A percentile compares a stretch with the other conserved stretches of the same genome.
These are phyloP conservation scores for Brachyopa scutellaris DNA, from an alignment of 2,888 invertebrate genomes.

Conservation along the genomic window DNA sequence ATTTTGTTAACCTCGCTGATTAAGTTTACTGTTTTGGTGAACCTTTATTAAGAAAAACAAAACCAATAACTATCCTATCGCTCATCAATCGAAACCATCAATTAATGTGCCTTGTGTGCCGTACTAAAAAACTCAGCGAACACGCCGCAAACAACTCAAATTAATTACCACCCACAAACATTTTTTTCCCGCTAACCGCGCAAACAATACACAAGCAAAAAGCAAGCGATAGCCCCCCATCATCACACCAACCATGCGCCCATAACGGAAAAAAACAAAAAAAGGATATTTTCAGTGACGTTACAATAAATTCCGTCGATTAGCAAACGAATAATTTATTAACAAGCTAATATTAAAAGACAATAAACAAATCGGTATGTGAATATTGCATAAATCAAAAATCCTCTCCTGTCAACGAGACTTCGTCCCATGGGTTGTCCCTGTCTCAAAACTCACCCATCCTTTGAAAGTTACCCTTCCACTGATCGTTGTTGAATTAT, in stretches of 20 bases:
- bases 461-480: slow-evolving; percentile 31
- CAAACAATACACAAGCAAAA: neutral
- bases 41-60: neutral
- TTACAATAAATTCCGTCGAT: slow-evolving; percentile 55
- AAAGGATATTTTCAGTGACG: slow-evolving; percentile 28
- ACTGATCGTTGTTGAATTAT: slow-evolving; percentile 54
- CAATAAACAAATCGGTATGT: slow-evolving; percentile 65
- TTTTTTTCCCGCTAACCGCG: neutral
- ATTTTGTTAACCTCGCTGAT: slow-evolving; percentile 37
- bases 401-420: slow-evolving; percentile 38
- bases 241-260: neutral
- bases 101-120: slow-evolving; percentile 50
- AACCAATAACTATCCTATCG: slow-evolving; percentile 12
- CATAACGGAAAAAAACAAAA: slow-evolving; percentile 40
- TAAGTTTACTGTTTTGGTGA: slow-evolving; percentile 13
- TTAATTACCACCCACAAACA: slow-evolving; percentile 44
- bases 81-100: slow-evolving; percentile 43
- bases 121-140: slow-evolving; percentile 44
- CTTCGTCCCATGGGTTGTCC: neutral
- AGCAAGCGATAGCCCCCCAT: neutral
- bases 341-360: slow-evolving; percentile 62
- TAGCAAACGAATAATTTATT: slow-evolving; percentile 62
- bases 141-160: slow-evolving; percentile 32
- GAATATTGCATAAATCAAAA: slow-evolving; percentile 66
- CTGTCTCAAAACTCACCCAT: neutral